Conservation (phyloP, 2,113 vertebrate species). For the Urocitellus parryii region DNA sequence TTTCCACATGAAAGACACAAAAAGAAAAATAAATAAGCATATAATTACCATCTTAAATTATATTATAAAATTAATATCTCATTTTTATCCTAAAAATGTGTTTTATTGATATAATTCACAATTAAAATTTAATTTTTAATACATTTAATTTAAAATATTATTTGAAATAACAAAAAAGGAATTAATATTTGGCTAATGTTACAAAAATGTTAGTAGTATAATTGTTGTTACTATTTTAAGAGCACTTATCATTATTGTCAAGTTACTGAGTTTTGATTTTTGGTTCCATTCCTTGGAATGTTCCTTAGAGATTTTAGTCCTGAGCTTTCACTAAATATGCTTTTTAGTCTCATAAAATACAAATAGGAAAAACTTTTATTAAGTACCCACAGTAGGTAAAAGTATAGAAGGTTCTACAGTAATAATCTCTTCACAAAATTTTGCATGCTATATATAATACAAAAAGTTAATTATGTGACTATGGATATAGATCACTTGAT, state of each 20-base stretch:
- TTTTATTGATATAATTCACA: not conserved
- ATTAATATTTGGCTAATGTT: not conserved
- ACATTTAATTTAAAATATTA: not conserved
- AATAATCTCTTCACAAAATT: not conserved
- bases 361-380: not conserved
- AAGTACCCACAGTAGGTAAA: not conserved
- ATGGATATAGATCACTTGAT: not conserved
- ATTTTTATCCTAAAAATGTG: not conserved
- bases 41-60: not conserved
- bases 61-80: not conserved
- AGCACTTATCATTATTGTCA: not conserved
- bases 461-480: not conserved
- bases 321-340: not conserved
- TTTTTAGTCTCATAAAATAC: not conserved
- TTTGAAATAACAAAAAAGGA: not conserved
- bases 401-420: not conserved
- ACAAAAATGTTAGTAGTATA: not conserved
- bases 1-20: constrained; percentile 2
- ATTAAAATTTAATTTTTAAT: constrained; percentile 4
- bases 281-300: not conserved
- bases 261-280: not conserved
- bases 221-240: not conserved
- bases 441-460: not conserved
- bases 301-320: not conserved
- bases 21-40: not conserved